phyloP scores from a whole-genome alignment of 53 echinoderm and acorn worm species.

The Henricia sp. region DNA sequence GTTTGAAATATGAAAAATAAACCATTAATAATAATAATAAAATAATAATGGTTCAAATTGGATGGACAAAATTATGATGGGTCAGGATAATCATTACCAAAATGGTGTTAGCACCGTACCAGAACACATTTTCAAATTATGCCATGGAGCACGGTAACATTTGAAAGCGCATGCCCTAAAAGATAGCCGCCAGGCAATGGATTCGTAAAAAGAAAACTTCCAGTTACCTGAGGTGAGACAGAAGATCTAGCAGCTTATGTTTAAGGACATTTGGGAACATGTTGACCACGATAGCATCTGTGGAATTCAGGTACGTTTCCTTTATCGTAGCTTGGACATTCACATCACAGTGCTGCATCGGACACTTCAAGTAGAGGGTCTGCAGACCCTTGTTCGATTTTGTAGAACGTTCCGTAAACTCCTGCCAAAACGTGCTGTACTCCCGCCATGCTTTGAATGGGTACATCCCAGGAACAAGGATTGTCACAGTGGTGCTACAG shows the following conservation, averaged over 20 bases:
- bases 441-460: slow-evolving; percentile 84
- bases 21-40: no score
- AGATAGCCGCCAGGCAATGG: no score
- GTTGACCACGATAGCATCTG: slow-evolving; percentile 80
- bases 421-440: slow-evolving; percentile 64
- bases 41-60: no score
- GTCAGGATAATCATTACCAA: no score
- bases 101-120: no score
- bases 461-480: slow-evolving; percentile 63
- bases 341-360: slow-evolving; percentile 70
- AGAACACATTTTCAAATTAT: no score
- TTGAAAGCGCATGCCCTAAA: no score
- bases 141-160: no score
- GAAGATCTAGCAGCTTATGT: slow-evolving; percentile 42
- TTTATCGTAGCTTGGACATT: slow-evolving; percentile 62
- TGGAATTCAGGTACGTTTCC: slow-evolving; percentile 59
- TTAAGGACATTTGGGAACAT: slow-evolving; percentile 76
- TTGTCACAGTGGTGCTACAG: slow-evolving; percentile 46
- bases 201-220: no score
- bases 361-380: slow-evolving; percentile 72
- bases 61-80: no score
- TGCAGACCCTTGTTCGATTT: slow-evolving; percentile 22
- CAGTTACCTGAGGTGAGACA: slow-evolving; percentile 44
- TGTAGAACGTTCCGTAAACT: slow-evolving; percentile 9
- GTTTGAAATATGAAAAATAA: no score